These are phyloP conservation scores for Apeira syringaria DNA, from an alignment of 2,888 invertebrate genomes.

Conservation along the genomic window DNA sequence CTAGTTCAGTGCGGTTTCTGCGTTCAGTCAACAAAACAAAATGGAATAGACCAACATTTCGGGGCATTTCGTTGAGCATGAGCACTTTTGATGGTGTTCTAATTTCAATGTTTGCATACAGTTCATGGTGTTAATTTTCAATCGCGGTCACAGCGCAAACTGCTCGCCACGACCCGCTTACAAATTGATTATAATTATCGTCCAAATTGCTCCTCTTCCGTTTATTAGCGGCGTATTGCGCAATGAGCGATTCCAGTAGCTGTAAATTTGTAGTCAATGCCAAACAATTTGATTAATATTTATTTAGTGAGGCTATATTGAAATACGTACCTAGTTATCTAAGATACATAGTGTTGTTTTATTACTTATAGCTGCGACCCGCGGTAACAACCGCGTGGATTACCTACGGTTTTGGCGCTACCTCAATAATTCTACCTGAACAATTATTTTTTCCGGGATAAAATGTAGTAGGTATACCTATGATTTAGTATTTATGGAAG, in stretches of 20 bases:
- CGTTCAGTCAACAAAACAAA: too few species aligned
- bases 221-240: conserved; percentile 39
- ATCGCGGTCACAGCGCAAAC: conserved; percentile 40
- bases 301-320: conserved; percentile 10
- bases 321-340: too few species aligned
- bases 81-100: conserved; percentile 21
- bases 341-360: too few species aligned
- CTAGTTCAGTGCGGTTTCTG: too few species aligned
- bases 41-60: too few species aligned
- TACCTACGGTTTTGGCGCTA: too few species aligned
- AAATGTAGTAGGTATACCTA: too few species aligned
- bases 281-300: conserved; percentile 18
- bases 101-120: conserved; percentile 27
- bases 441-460: too few species aligned
- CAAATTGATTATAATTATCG: conserved; percentile 56
- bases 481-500: too few species aligned
- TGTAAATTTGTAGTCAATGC: conserved; percentile 23
- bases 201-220: conserved; percentile 54
- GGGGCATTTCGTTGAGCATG: background rate
- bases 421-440: too few species aligned
- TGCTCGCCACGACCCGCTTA: conserved; percentile 44
- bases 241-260: conserved; percentile 29
- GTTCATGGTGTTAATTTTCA: conserved; percentile 22
- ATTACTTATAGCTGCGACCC: too few species aligned
- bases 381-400: too few species aligned